phyloP scores from a whole-genome alignment of 37 sponge, comb jelly and placozoan genomes.

The Chondrosia reniformis region DNA sequence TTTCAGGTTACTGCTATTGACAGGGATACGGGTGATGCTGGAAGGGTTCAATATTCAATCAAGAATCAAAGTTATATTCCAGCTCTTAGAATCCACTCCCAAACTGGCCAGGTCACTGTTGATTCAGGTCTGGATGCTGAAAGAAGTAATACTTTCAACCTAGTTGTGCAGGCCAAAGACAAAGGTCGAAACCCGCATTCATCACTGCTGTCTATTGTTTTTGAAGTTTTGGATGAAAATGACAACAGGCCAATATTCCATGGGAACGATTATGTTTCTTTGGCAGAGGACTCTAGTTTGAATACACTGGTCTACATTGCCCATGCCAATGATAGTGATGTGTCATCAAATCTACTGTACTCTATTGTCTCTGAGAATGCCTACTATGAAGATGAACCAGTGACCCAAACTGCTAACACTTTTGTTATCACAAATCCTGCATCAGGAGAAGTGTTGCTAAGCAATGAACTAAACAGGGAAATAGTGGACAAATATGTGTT shows the following conservation, averaged over 20 bases:
- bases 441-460: conserved; percentile 28
- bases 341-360: not conserved
- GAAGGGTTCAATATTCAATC: conserved; percentile 37
- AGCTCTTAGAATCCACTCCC: conserved; percentile 16
- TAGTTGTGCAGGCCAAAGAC: conserved; percentile 39
- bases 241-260: conserved; percentile 36
- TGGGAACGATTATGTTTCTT: not conserved
- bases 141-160: not conserved
- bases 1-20: conserved; percentile 49
- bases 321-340: conserved; percentile 15
- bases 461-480: conserved; percentile 22
- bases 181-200: not conserved
- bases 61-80: conserved; percentile 18
- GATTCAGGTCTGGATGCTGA: conserved; percentile 13
- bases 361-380: not conserved
- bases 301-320: conserved; percentile 7
- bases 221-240: conserved; percentile 45
- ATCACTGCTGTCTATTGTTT: not conserved
- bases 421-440: conserved; percentile 32
- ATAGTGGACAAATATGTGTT: not conserved
- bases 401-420: not conserved
- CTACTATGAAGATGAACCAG: not conserved
- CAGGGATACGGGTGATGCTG: conserved; percentile 54
- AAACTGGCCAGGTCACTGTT: conserved; percentile 15
- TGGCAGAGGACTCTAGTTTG: conserved; percentile 29